Evolutionary conservation across 2,888 invertebrate genomes (phyloP), one percentile per base, ranked within the genome.

Genomic region (Polyploca ridens): DNA sequence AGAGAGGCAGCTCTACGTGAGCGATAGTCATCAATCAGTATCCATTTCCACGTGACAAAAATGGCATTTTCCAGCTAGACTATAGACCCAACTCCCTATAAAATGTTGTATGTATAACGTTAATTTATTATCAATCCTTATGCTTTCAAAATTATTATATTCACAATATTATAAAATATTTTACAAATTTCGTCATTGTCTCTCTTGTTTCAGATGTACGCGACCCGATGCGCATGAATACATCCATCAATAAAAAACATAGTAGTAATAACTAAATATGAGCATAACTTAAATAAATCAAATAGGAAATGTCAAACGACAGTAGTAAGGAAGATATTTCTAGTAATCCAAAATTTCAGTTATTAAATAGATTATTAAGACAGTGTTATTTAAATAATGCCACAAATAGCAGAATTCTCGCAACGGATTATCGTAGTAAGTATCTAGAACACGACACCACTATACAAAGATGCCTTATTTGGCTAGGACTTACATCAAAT

Each of bases 311-410:
- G 54, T n/a, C 54, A 54, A 54, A 54, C 54, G 10, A 54, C 8
- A 54, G 16, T 19, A 1, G 8, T 49, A 16, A 16, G 5, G 7
- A 16, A 49, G 49, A 54, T 54, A 19, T 54, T 19, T 19, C 19
- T 54, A 19, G 54, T 19, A 19, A 54, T 19, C 54, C 19, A 2
- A 54, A 54, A 54, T 54, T 54, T 19, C 67, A 64, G 33, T 67
- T 71, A 65, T 33, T 77, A 27, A 66, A 72, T 27, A 62, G 8
- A 35, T 66, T 78, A 27, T 66, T 77, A 59, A 60, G 64, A 14
- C 71, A 75, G 59, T 78, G 78, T 62, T 78, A 69, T 64, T 58
- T 65, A 3, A 65, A 49, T 33, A 74, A 77, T 66, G 66, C 67
- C 1, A 73, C 67, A 8, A 70, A 77, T 63, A 78, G 77, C 58